These are phyloP conservation scores for Ostrea denselamellosa DNA, from an alignment of 1,140 invertebrate species.

Conservation along the genomic window DNA sequence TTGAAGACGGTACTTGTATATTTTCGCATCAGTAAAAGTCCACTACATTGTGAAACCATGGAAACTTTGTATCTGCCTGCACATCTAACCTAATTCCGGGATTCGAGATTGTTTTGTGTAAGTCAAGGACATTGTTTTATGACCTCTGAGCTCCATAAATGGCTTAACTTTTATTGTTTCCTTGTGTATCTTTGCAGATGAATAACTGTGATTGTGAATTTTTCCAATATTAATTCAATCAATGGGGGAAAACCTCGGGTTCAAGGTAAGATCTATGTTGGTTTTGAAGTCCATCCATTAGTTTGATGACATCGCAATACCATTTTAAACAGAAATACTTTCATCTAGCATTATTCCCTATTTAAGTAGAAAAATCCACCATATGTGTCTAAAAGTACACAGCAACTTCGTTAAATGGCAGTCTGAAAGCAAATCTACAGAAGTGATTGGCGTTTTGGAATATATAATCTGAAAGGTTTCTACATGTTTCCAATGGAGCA, in stretches of 20 bases:
- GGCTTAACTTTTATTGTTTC: neutral
- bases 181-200: neutral
- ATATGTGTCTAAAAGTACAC: neutral
- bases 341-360: neutral
- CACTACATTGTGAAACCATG: neutral
- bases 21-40: neutral
- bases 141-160: neutral
- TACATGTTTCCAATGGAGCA: neutral
- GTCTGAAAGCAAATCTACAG: neutral
- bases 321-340: neutral
- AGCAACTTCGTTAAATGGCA: slow-evolving; percentile 1
- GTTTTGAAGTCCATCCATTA: neutral
- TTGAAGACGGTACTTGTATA: neutral
- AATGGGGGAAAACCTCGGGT: neutral
- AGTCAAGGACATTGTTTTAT: neutral
- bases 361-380: neutral
- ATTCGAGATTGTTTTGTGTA: neutral
- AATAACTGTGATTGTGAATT: neutral
- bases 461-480: slow-evolving; percentile 8
- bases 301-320: neutral
- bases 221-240: neutral
- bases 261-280: neutral
- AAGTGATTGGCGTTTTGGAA: neutral
- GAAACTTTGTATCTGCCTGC: neutral
- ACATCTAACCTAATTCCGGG: neutral